These are phyloP conservation scores for Bombus superbus DNA, from an alignment of 1,140 invertebrate species.

Conservation along the genomic window DNA sequence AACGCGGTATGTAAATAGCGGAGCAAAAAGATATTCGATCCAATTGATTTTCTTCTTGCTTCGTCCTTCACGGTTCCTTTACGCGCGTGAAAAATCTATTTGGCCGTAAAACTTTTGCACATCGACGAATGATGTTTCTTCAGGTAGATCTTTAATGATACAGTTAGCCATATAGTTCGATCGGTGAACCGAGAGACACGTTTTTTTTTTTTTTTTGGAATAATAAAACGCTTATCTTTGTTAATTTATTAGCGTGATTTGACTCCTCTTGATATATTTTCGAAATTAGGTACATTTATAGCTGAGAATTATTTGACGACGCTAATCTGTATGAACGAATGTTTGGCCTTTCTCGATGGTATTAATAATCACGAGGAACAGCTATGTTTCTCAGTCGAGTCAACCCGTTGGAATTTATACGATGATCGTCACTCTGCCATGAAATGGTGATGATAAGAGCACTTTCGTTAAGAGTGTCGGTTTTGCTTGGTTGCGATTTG, in stretches of 20 bases:
- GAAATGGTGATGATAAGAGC: slow-evolving; percentile 11
- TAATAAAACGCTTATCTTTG: not conserved
- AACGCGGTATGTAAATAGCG: not conserved
- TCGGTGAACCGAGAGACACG: not conserved
- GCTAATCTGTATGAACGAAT: not conserved
- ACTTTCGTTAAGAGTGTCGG: slow-evolving; percentile 5
- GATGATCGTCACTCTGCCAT: slow-evolving; percentile 27
- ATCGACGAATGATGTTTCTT: not conserved
- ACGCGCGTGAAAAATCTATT: not conserved
- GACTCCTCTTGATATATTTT: not conserved
- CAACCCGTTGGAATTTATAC: slow-evolving; percentile 33
- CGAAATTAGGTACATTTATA: not conserved
- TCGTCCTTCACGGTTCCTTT: not conserved
- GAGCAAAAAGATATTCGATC: not conserved
- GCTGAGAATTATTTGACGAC: not conserved
- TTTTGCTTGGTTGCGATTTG: not conserved
- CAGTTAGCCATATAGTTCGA: not conserved
- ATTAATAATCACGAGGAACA: not conserved
- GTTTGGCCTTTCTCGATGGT: not conserved
- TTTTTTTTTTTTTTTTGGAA: not conserved
- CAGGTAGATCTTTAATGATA: not conserved
- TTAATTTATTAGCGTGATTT: not conserved
- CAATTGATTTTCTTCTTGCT: not conserved
- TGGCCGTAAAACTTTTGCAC: not conserved
- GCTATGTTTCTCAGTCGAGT: not conserved